Conservation (phyloP, 2,113 vertebrate species). For the Bubo bubo region DNA sequence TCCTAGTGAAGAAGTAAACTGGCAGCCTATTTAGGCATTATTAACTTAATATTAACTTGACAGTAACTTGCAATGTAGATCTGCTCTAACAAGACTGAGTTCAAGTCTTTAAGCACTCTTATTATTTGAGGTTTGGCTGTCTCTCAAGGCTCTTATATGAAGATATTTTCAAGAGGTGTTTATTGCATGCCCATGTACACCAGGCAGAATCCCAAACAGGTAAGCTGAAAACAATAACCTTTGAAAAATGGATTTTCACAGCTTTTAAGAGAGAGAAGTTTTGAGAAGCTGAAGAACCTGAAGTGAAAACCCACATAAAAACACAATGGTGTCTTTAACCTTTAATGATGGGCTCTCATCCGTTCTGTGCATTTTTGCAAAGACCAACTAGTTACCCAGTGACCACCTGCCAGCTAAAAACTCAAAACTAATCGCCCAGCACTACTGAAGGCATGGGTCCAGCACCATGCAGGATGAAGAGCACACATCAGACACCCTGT, state of each 20-base stretch:
- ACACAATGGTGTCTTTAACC: background rate
- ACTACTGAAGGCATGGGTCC: conserved; percentile 15
- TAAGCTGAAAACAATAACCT: background rate
- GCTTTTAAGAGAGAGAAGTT: background rate
- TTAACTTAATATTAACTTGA: background rate
- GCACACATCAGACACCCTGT: conserved; percentile 7
- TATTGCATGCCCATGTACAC: background rate
- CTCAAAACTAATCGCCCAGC: conserved; percentile 28
- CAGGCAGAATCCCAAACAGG: background rate
- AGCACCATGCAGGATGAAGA: conserved; percentile 2
- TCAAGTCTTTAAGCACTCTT: background rate
- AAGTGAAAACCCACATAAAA: conserved; percentile 22
- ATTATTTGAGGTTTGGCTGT: background rate
- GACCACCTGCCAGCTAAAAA: conserved; percentile 41
- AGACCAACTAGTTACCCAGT: conserved; percentile 37
- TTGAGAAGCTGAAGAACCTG: background rate
- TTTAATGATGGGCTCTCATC: background rate
- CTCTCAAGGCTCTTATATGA: background rate
- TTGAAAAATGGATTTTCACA: background rate
- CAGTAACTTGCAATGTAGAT: background rate
- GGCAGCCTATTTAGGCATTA: background rate
- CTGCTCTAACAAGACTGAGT: background rate
- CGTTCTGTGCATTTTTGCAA: conserved; percentile 11
- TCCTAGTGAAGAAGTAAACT: background rate
- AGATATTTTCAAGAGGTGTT: background rate